phyloP scores from a whole-genome alignment of 2,113 vertebrate species.

The Gavialis gangeticus region DNA sequence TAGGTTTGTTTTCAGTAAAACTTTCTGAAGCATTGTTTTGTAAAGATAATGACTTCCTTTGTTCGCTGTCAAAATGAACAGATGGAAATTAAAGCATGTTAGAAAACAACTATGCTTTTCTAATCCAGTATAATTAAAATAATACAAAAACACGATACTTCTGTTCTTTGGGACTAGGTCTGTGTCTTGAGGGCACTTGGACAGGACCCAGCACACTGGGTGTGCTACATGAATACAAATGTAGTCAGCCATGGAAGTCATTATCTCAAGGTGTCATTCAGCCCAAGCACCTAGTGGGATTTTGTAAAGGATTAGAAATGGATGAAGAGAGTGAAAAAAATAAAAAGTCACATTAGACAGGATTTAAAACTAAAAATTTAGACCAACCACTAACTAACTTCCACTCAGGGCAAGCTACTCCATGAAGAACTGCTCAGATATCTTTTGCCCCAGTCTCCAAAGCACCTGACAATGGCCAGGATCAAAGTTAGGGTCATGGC shows the following conservation, averaged over 20 bases:
- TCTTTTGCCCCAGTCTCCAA: neutral
- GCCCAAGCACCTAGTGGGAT: neutral
- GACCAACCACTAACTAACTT: neutral
- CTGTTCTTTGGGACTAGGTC: neutral
- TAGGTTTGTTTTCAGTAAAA: slow-evolving; percentile 29
- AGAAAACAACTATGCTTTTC: slow-evolving; percentile 39
- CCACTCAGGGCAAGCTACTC: neutral
- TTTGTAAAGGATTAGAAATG: neutral
- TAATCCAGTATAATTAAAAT: slow-evolving; percentile 11
- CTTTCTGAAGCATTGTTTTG: slow-evolving; percentile 7
- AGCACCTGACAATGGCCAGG: neutral
- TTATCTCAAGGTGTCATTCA: neutral
- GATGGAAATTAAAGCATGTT: slow-evolving; percentile 45
- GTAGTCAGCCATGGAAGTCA: neutral
- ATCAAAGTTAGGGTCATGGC: neutral
- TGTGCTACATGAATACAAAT: neutral
- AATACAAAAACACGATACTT: slow-evolving; percentile 32
- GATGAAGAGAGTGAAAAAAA: neutral
- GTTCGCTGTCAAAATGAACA: slow-evolving; percentile 31
- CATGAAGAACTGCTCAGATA: neutral
- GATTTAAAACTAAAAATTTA: too few relatives aligned
- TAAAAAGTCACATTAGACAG: neutral
- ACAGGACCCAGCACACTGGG: neutral
- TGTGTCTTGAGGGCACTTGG: neutral
- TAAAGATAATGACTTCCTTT: slow-evolving; percentile 48